Percentiles rank a stretch among this genome's conserved stretches.
Evolutionary conservation across 2,113 vertebrate genomes (phyloP).

Genomic region (Lepus timidus): DNA sequence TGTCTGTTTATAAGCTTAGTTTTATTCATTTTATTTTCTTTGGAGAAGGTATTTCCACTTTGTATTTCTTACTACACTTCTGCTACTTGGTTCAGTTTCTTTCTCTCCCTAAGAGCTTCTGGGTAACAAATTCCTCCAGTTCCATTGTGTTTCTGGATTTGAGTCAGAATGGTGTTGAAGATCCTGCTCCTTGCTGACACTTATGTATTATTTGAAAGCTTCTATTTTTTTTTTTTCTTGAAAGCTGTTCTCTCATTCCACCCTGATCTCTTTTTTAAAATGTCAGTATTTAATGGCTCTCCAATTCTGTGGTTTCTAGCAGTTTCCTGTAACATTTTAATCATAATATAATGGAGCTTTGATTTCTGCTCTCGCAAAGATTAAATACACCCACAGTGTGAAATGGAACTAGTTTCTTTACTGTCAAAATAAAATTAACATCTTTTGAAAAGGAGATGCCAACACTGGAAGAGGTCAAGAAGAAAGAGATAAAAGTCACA

Average conservation of each 20-base stretch:
- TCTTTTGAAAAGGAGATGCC: neutral
- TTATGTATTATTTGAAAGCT: constrained; percentile 16
- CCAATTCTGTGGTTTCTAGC: neutral
- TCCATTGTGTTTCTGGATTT: constrained; percentile 44
- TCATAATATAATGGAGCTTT: neutral
- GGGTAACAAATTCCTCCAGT: neutral
- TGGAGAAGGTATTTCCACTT: neutral
- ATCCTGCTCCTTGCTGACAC: constrained; percentile 30
- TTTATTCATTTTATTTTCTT: constrained; percentile 9
- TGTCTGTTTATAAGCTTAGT: neutral
- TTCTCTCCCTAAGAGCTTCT: neutral
- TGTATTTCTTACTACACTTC: neutral
- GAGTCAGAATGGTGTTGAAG: neutral
- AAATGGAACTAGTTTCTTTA: constrained; percentile 33
- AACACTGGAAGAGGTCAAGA: neutral
- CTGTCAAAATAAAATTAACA: constrained; percentile 56
- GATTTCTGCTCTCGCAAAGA: constrained; percentile 6
- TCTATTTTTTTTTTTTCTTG: neutral
- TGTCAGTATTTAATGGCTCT: neutral
- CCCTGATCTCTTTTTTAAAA: neutral
- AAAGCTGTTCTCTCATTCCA: neutral
- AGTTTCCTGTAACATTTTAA: constrained; percentile 55
- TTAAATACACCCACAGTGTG: neutral
- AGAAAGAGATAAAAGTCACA: neutral
- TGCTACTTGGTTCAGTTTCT: neutral